Base-by-base conservation (phyloP, 2,888 invertebrate species). In the Mylabris sibirica region DNA sequence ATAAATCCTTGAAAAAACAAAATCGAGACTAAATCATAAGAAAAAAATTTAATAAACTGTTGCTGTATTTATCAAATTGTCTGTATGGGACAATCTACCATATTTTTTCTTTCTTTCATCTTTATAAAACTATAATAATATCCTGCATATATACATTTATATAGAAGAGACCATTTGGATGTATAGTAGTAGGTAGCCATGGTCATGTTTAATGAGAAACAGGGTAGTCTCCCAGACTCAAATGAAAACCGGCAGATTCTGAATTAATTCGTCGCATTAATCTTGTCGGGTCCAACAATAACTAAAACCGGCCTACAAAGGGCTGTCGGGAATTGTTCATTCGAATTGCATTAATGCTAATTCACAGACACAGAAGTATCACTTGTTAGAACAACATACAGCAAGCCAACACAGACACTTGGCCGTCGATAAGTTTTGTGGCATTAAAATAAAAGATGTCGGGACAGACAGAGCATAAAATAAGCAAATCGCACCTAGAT, bases 221-320 rank as follows among this genome's bases (percentile, higher is more conserved):
- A 65, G 65, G 65, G 59, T 22, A 53, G 11, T 22, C 63, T 63
- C 65, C 68, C 70, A 71, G 68, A 72, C 64, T 49, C 64, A 64
- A 74, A 73, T 71, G 53, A 69, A 72, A 72, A 68, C 75, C 73
- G 77, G 67, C 69, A 69, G 74, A 71, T 77, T 69, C 74, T 76
- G 75, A 74, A 77, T 77, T 76, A 76, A 77, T 77, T 77, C 74
- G 66, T 70, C 66, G 75, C 77, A 77, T 77, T 76, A 74, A 77
- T 77, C 77, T 75, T 74, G 59, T 66, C 65, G 70, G 60, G 64
- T 53, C 53, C 24, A 67, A 71, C 75, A 74, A 77, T 75, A 75
- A 72, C 73, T 70, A 72, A 34, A 60, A 38, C 60, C 22, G 17
- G 35, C 38, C 60, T 34, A 60, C 38, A 26, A 63, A 63, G 44